Evolutionary conservation across 2,888 invertebrate genomes (phyloP).

Genomic region (Nymphalis c-album): DNA sequence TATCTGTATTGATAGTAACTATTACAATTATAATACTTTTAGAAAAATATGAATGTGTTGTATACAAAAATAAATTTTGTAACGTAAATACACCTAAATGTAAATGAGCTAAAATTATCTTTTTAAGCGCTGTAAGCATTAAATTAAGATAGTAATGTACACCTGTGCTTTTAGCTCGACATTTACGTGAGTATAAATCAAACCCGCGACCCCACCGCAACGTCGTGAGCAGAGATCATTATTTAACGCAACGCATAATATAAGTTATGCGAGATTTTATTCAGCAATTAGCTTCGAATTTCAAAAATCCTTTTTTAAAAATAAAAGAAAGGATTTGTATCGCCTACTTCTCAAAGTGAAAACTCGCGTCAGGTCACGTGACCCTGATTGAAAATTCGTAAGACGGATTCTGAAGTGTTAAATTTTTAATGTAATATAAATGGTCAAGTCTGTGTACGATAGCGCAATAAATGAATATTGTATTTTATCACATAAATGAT

Average conservation of each 20-base stretch:
- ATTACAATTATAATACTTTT: too few species aligned
- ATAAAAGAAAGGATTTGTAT: neutral
- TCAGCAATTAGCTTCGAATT: conserved; percentile 39
- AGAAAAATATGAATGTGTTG: too few species aligned
- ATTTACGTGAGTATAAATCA: conserved; percentile 52
- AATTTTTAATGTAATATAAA: too few species aligned
- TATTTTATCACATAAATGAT: too few species aligned
- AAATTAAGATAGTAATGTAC: conserved; percentile 39
- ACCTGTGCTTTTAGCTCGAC: conserved; percentile 48
- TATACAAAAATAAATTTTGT: too few species aligned
- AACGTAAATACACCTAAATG: neutral
- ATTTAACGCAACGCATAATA: conserved; percentile 38
- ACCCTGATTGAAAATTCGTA: too few species aligned
- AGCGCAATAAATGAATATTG: too few species aligned
- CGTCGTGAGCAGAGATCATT: conserved; percentile 55
- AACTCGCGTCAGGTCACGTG: too few species aligned
- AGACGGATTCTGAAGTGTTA: too few species aligned
- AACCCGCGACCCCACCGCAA: conserved; percentile 43
- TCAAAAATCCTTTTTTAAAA: conserved; percentile 13
- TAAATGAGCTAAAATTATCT: neutral
- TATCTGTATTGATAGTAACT: too few species aligned
- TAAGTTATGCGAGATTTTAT: conserved; percentile 39
- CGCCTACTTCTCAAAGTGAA: too few species aligned
- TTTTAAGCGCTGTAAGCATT: conserved; percentile 15
- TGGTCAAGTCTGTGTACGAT: too few species aligned